Evolutionary conservation across 1,140 invertebrate species (phyloP).

Genomic region (Conus betulinus): DNA sequence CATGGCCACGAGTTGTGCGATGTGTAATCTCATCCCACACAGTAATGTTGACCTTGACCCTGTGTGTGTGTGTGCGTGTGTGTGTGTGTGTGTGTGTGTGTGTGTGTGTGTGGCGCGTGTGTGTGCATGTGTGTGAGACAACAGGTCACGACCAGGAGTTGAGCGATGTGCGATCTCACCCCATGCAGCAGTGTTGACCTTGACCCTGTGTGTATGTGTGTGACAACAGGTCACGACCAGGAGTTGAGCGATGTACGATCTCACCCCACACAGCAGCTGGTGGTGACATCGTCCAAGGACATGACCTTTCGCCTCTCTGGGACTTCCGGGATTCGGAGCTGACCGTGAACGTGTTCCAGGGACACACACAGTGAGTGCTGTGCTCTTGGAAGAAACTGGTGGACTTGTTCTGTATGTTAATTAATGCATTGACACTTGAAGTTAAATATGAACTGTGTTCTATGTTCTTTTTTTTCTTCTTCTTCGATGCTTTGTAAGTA

Average conservation of each 20-base stretch:
- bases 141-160: background rate
- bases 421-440: too few species aligned
- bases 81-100: background rate
- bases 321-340: slow-evolving; percentile 91
- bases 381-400: too few species aligned
- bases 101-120: slow-evolving; percentile 45
- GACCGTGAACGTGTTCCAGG: slow-evolving; percentile 93
- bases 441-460: too few species aligned
- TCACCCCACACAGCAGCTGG: slow-evolving; percentile 91
- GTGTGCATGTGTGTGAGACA: too few species aligned
- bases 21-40: too few species aligned
- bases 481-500: too few species aligned
- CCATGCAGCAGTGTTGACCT: slow-evolving; percentile 57
- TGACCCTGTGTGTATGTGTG: background rate
- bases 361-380: slow-evolving; percentile 93
- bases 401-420: too few species aligned
- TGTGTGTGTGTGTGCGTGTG: background rate
- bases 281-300: slow-evolving; percentile 97
- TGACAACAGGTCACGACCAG: slow-evolving; percentile 89
- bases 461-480: too few species aligned
- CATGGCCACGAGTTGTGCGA: too few species aligned
- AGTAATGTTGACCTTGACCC: background rate
- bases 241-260: slow-evolving; percentile 94
- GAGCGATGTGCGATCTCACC: slow-evolving; percentile 84
- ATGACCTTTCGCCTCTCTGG: slow-evolving; percentile 98